Evolutionary conservation across 2,888 invertebrate genomes (phyloP), one percentile per base, ranked within the genome.

Genomic region (Oscheius onirici): DNA sequence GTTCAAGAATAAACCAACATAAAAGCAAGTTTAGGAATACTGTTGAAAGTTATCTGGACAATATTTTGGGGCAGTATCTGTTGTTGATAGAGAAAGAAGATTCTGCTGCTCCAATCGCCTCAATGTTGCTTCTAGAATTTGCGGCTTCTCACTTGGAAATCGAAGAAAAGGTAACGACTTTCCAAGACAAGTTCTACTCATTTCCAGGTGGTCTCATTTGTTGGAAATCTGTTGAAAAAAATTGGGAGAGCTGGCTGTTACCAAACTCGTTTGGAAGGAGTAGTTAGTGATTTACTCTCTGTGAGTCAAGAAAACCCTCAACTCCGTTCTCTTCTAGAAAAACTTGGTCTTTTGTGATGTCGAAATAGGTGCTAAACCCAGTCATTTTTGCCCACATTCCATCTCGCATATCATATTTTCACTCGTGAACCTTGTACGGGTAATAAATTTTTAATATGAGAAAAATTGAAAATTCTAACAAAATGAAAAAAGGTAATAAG

Each of bases 191-290:
- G 10, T 2, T 17, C 6, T 10, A n/a, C 15, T 20, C 51, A 11
- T 63, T 17, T 51, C 34, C 51, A 65, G 65, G 54, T 67, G 8
- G 44, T 41, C 2, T 55, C 55, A 2, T 44, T 68, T n/a, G 67
- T 57, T 40, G 55, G 55, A n/a, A 68, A 68, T 57, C 44, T 68
- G 13, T 20, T 68, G 24, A 68, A 68, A 34, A 54, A 57, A 26
- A 41, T 68, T 1, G 57, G 40, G 11, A 55, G 44, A 28, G 54
- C 54, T 24, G 67, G 67, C 17, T 41, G 22, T 57, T 68, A 54
- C 26, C 26, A 41, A 15, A 20, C 41, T 24, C 41, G 67, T 11
- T 13, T 68, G 46, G 26, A 68, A n/a, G 28, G 57, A 20, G 67
- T 55, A 2, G 54, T 68, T n/a, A 26, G 17, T 13, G 57, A 68